Base-by-base conservation (phyloP, 2,888 invertebrate genomes). In the Nymphalis polychloros region DNA sequence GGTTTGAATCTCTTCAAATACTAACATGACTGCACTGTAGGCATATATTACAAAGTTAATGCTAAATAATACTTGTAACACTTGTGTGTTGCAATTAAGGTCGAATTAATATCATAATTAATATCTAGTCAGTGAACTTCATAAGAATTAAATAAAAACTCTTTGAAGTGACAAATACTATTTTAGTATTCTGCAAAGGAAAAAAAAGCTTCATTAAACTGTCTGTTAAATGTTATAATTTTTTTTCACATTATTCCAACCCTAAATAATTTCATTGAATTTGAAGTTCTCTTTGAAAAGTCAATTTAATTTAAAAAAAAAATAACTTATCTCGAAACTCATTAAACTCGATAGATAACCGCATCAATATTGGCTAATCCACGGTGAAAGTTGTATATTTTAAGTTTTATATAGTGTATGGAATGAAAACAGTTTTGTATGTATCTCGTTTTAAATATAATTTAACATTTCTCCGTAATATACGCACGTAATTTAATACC, bases 291-390 rank as follows among this genome's bases (percentile, higher is more conserved):
- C 46, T 23, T 53, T 47, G 19, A 60, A 52, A 65, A 65, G 17
- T 60, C 31, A 53, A 52, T 52, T 60, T 53, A 65, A 78, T 81
- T 81, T n/a, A n/a, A n/a, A 77, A 79, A 76, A 76, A 78, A 78
- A 71, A 77, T 74, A n/a, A 65, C 72, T 81, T 69, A 69, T 69
- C 66, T 63, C 20, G 8, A 35, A 59, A 20, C 8, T n/a, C 69
- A 63, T 63, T 69, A 46, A 49, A n/a, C 48, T 19, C 65, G 66
- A 66, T 69, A 66, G 69, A 69, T 66, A 69, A 27, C 57, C 61
- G 23, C 64, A 41, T 49, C 60, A 64, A 68, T 64, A 63, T 46
- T 47, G 63, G 65, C 62, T 66, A 65, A 69, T 66, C 66, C 66
- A 59, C 60, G 47, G 69, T 63, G 69, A 69, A 69, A 66, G 69